Evolutionary conservation across 2,888 invertebrate species (phyloP), one percentile per base, ranked within the genome.

Genomic region (Choristoneura rosaceana): DNA sequence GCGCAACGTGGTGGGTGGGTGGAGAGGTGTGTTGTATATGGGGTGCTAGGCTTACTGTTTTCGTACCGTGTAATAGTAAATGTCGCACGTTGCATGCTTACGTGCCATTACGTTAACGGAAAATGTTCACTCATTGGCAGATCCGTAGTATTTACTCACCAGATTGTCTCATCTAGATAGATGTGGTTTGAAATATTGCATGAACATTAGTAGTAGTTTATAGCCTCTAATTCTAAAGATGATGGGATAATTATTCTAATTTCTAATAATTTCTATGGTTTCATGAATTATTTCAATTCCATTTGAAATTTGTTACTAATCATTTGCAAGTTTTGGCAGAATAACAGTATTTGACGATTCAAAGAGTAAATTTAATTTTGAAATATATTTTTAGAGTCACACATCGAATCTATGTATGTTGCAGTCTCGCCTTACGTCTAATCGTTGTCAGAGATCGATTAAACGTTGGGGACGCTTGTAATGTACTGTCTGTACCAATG

Each of bases 171-270:
- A 78, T 76, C 78, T 80, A 79, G 78, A 78, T 81, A 80, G 76
- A 78, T 80, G 82, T 78, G 83, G 78, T 81, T 80, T 79, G 79
- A 79, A 74, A 84, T 84, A 84, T 88, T 89, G 90, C 90, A 90
- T 90, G 88, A 88, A 86, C 80, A 76, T 84, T 89, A 90, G 88
- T 81, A 74, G 84, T 90, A 90, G 87, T 82, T 80, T 80, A 79
- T 91, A 90, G 89, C 84, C 83, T 82, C 77, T 86, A 86, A 84
- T 80, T 81, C 80, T 52, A 52, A 15, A 76, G 73, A 78, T 78
- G 83, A 83, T 83, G 85, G 86, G 85, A 85, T 80, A 69, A 74
- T 75, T 76, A 65, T 75, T 68, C 66, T 73, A 70, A 67, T 67
- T 74, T 75, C 68, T 45, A 66, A 66, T 61, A 43, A 70, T 69